phyloP scores from a whole-genome alignment of 2,888 invertebrate genomes.

The Sarcophaga subvicina region DNA sequence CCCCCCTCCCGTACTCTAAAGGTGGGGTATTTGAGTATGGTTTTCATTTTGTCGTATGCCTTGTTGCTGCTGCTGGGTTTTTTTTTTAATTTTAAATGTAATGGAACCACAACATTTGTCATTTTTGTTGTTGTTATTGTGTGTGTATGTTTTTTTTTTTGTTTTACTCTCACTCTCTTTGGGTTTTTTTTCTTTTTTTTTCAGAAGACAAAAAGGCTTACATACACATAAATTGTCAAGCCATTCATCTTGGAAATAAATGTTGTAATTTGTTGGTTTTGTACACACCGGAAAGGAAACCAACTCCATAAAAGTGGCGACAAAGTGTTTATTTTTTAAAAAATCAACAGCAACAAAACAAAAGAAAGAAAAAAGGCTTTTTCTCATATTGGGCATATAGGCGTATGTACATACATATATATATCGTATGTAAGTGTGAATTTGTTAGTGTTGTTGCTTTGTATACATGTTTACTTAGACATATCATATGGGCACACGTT shows the following conservation, averaged over 20 bases:
- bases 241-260: conserved; percentile 81
- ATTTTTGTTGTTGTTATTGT: not conserved
- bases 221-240: conserved; percentile 79
- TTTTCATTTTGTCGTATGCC: conserved; percentile 26
- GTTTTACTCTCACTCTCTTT: not conserved
- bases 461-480: not conserved
- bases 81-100: conserved; percentile 68
- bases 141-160: not conserved
- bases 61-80: conserved; percentile 31
- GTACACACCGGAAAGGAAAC: conserved; percentile 69
- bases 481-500: not conserved
- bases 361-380: conserved; percentile 5
- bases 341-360: conserved; percentile 15
- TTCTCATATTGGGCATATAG: too few relatives aligned
- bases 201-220: conserved; percentile 71
- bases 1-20: not conserved
- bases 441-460: too few relatives aligned
- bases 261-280: conserved; percentile 80
- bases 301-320: conserved; percentile 72
- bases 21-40: conserved; percentile 44
- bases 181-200: not conserved
- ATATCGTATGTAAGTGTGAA: not conserved
- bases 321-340: conserved; percentile 68
- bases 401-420: too few relatives aligned
- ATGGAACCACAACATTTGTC: conserved; percentile 62